Evolutionary conservation across 2,797 vertebrate genomes (phyloP).

Genomic region (Morus bassanus): DNA sequence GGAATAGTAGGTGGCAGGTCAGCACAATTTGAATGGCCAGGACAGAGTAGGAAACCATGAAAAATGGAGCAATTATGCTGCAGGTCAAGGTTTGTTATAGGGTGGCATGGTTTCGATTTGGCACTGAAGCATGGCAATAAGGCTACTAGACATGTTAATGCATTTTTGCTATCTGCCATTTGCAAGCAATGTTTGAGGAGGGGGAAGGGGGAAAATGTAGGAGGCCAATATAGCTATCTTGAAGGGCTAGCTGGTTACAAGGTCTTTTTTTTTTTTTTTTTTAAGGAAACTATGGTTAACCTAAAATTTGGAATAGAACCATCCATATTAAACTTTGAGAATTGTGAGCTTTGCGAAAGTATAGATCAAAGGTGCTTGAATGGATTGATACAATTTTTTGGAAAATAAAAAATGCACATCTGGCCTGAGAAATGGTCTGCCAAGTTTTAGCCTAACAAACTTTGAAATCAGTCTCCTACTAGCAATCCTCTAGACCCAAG

Average conservation of each 20-base stretch:
- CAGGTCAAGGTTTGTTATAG: slow-evolving; percentile 62
- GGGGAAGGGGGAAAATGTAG: not conserved
- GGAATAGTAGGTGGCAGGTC: slow-evolving; percentile 36
- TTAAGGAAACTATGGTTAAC: slow-evolving; percentile 1
- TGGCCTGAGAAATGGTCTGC: slow-evolving; percentile 47
- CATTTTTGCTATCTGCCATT: slow-evolving; percentile 44
- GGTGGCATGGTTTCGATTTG: slow-evolving; percentile 60
- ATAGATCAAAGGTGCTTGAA: slow-evolving; percentile 50
- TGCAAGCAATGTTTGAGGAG: slow-evolving; percentile 37
- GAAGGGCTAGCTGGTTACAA: not conserved
- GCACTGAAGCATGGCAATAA: slow-evolving; percentile 37
- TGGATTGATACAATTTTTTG: slow-evolving; percentile 3
- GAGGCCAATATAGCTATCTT: not conserved
- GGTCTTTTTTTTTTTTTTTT: not conserved
- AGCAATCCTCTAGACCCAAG: not conserved
- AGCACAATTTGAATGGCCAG: slow-evolving; percentile 27
- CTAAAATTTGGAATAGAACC: slow-evolving; percentile 15
- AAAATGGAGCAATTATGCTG: slow-evolving; percentile 54
- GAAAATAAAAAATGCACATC: slow-evolving; percentile 64
- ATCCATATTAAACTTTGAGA: not conserved
- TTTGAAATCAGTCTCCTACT: slow-evolving; percentile 29
- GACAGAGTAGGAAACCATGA: slow-evolving; percentile 49
- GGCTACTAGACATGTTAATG: not conserved
- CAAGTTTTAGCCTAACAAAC: slow-evolving; percentile 62
- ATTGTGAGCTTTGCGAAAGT: slow-evolving; percentile 5